Base-by-base conservation (phyloP, 1,140 invertebrate genomes). In the Listronotus oregonensis region DNA sequence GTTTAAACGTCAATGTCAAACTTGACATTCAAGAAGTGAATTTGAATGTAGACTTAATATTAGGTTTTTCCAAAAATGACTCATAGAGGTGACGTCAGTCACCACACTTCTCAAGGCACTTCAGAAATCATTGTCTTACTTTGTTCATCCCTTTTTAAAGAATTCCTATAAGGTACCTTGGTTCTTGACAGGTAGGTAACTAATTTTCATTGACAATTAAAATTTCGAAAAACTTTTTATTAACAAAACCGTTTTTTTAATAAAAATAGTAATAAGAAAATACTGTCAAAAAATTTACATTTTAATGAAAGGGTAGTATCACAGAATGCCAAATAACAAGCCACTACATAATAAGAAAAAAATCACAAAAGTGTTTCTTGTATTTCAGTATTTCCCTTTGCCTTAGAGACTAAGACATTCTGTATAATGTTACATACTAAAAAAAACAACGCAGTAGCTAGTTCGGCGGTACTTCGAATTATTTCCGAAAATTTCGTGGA, bases 261-360 rank as follows among this genome's bases (percentile, higher is more conserved):
- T 27, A 42, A 55, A 54, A 44, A 55, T 42, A 40, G 52, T 56
- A 27, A 51, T 31, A 43, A 65, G 42, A 55, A 63, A 64, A 65
- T 65, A 57, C 55, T 65, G 55, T 64, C 63, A 27, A 54, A 34
- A 55, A 5, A 64, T 57, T 56, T 15, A 67, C 12, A 49, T 51
- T 58, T 40, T 27, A 51, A 15, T 64, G 37, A 56, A 52, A 51
- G 27, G 55, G 62, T 27, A 37, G 34, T 66, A 72, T 72, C 71
- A 72, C 71, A 72, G 71, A 70, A 72, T 64, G 68, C 65, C 52
- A 66, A 59, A 64, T 47, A 52, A 59, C 56, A 66, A 51, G 54
- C 46, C 50, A 64, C 52, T 15, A 64, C 39, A 44, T 47, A 54
- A 32, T 44, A 52, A 59, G 27, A 34, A 54, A 60, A 58, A 58